Conservation (phyloP, 2,888 invertebrate species). For the Pollenia angustigena region DNA sequence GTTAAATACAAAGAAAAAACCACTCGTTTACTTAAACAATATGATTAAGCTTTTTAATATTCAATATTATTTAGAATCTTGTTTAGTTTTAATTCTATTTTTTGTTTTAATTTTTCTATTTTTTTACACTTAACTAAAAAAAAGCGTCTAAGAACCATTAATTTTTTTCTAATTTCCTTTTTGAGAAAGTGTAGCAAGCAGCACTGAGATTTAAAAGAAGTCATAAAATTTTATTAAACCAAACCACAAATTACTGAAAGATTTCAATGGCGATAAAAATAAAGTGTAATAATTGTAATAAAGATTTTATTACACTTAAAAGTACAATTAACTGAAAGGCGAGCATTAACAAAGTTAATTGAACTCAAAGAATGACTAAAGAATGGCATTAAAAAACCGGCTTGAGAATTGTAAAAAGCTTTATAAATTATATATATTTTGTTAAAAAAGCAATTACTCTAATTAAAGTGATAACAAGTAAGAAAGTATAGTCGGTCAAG, state of each 20-base stretch:
- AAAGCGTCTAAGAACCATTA: not conserved
- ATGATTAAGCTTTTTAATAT: constrained; percentile 58
- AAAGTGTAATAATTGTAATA: constrained; percentile 45
- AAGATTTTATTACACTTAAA: constrained; percentile 38
- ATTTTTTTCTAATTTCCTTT: not conserved
- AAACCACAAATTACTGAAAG: constrained; percentile 19
- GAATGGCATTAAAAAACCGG: not conserved
- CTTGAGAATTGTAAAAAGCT: too few relatives aligned
- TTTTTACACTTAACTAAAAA: not conserved
- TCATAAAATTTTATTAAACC: constrained; percentile 21
- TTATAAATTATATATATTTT: too few relatives aligned
- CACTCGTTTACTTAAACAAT: constrained; percentile 32
- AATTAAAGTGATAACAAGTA: too few relatives aligned
- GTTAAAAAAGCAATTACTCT: not conserved
- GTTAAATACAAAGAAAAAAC: not conserved
- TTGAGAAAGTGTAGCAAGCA: not conserved
- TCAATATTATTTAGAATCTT: constrained; percentile 39
- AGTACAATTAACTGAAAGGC: constrained; percentile 10
- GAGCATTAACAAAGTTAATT: constrained; percentile 30
- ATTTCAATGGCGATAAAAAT: constrained; percentile 31
- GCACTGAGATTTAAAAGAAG: constrained; percentile 34
- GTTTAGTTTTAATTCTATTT: constrained; percentile 2
- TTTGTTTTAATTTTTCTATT: not conserved
- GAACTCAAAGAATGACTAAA: not conserved
- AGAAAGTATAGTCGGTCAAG: too few relatives aligned